Evolutionary conservation across 2,888 invertebrate genomes (phyloP).

Genomic region (Oligia fasciuncula): DNA sequence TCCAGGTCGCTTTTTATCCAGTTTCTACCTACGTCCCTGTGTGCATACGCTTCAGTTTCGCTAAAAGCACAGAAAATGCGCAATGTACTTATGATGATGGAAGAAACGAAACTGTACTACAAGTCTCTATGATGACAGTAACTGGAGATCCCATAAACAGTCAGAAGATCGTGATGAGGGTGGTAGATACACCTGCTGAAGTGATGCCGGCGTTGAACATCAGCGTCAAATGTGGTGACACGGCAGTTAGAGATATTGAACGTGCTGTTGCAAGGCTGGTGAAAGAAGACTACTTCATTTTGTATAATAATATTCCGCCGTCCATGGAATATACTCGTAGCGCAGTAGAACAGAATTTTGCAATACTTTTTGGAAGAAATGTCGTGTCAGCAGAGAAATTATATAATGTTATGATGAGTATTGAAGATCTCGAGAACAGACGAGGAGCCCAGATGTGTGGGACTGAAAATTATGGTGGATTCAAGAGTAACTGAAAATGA

Average conservation of each 20-base stretch:
- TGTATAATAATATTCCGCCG: not conserved
- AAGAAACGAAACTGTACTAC: slow-evolving; percentile 14
- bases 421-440: slow-evolving; percentile 34
- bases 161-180: not conserved
- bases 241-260: not conserved
- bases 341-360: slow-evolving; percentile 25
- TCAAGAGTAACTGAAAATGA: not conserved
- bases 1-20: slow-evolving; percentile 32
- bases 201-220: slow-evolving; percentile 22
- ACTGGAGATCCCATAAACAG: fast-evolving
- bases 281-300: slow-evolving; percentile 34
- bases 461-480: slow-evolving; percentile 9
- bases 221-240: slow-evolving; percentile 25
- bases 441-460: slow-evolving; percentile 21
- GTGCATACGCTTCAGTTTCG: slow-evolving; percentile 11
- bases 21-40: not conserved
- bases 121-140: not conserved
- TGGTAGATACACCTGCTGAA: slow-evolving; percentile 26
- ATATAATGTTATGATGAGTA: not conserved
- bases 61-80: not conserved
- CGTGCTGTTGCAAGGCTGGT: slow-evolving; percentile 8
- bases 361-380: slow-evolving; percentile 16
- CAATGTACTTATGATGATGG: slow-evolving; percentile 38
- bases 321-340: not conserved
- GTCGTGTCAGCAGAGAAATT: not conserved